Evolutionary conservation across 2,113 vertebrate genomes (phyloP), one percentile per base, ranked within the genome.

Genomic region (Calidris pygmaea): DNA sequence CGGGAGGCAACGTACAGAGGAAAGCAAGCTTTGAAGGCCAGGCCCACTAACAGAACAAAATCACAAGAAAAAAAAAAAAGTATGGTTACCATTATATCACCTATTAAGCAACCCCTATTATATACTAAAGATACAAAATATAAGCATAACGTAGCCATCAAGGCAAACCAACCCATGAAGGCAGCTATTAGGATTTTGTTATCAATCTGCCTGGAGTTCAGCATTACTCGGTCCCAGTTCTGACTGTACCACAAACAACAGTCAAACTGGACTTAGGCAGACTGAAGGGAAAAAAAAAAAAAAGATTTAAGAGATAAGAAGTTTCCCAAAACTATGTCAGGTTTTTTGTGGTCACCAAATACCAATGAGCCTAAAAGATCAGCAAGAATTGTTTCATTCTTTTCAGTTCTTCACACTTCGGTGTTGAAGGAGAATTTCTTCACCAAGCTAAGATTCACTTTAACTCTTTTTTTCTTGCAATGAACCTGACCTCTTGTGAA

Each of bases 1-100:
- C 4, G 14, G 24, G 17, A 76, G 3, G n/a, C 21, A 90, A 90
- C 1, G 2, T 3, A n/a, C 3, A 47, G 10, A 0, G 1, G 19
- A 68, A 91, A 79, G 41, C 1, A 48, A 75, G 21, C 19, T 73
- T 19, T 45, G n/a, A 79, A 79, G 58, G 47, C 12, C 53, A 71
- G 27, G n/a, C 19, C 27, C 24, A 24, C 10, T 19, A 76, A 75
- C 4, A 83, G 21, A 82, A 59, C 37, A 75, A 83, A 88, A 75
- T 3, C 16, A 35, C 14, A 32, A 52, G 5, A 72, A 37, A 29
- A 12, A 45, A 35, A 30, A 59, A 59, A 48, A 37, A 30, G 3
- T 18, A 63, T 7, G 4, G 50, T 63, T 48, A 39, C 47, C 22
- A 83, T 50, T 50, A 55, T 4, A 87, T 30, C 5, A 14, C 48